Base-by-base conservation (phyloP, 2,797 vertebrate species). In the Sebastes iracundus region DNA sequence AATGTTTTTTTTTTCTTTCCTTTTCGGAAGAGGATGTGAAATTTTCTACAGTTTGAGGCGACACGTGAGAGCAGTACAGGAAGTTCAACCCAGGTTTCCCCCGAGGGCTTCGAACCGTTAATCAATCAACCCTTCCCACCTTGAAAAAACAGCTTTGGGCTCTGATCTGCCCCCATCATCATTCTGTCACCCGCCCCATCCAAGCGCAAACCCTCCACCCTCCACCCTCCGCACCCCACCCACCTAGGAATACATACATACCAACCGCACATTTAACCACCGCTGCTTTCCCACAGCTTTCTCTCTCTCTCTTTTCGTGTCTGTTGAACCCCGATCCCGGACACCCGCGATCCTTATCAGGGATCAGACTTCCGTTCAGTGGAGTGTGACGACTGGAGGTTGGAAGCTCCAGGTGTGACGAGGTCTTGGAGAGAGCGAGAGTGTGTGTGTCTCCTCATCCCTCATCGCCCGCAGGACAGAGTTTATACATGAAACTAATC, bases 291-390 rank as follows among this genome's bases (percentile, higher is more conserved):
- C 84, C 80, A 84, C 77, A 83, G 61, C 16, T 42, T 11, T 68
- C 27, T 65, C 81, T 83, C 71, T 75, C 66, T 42, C 82, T 90
- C 90, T 78, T 70, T 33, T 63, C 58, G 58, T 72, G 53, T 79
- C 80, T 70, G 78, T 33, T 70, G 67, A 60, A 65, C 88, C 87
- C 89, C 2, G 74, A 88, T 89, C 77, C 74, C 22, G 5, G 63
- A 89, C 75, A 73, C 56, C 61, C 42, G 1, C 33, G 66, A 83
- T 90, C 82, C 85, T 93, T 93, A 95, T 95, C 93, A 8, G 65
- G 82, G 66, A 90, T 87, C 85, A 79, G 88, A 89, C 93, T 92
- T 94, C 93, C 88, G 81, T 67, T 93, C 87, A 91, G 89, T 87
- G 46, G 49, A 90, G 85, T 88, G 93, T 93, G 84, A 94, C 86